Evolutionary conservation across 2,113 vertebrate species (phyloP).

Genomic region (Odontesthes bonariensis): DNA sequence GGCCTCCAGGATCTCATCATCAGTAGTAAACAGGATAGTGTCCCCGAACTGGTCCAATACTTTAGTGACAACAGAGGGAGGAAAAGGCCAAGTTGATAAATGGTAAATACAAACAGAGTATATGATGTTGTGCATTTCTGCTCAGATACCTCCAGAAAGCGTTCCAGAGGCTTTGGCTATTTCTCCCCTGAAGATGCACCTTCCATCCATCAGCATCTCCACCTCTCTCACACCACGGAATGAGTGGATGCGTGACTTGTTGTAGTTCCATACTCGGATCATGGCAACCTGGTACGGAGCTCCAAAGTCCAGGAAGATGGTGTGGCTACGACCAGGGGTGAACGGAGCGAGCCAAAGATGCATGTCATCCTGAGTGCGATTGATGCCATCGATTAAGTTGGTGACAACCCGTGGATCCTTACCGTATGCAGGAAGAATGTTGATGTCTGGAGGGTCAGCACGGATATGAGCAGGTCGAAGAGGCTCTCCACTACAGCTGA

Average conservation of each 20-base stretch:
- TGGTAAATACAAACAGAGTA: background rate
- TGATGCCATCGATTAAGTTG: conserved; percentile 91
- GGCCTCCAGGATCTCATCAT: conserved; percentile 95
- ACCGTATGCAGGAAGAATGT: conserved; percentile 91
- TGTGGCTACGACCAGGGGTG: conserved; percentile 87
- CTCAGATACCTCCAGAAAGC: conserved; percentile 87
- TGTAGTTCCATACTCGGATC: conserved; percentile 99
- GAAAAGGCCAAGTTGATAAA: background rate
- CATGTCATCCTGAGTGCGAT: conserved; percentile 97
- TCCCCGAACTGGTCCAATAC: conserved; percentile 96
- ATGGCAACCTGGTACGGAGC: conserved; percentile 89
- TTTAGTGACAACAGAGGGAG: conserved; percentile 51
- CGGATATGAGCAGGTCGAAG: conserved; percentile 83
- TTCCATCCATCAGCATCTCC: conserved; percentile 88
- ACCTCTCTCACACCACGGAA: conserved; percentile 93
- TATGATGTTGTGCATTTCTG: background rate
- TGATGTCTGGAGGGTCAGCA: conserved; percentile 94
- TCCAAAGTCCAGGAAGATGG: conserved; percentile 88
- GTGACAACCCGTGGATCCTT: conserved; percentile 89
- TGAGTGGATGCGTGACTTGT: conserved; percentile 97
- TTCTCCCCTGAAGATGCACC: conserved; percentile 93
- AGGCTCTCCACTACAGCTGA: conserved; percentile 90
- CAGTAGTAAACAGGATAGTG: conserved; percentile 95
- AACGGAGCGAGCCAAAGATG: conserved; percentile 98
- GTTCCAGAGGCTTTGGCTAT: conserved; percentile 97